A percentile compares a stretch with the other conserved stretches of the same genome.
phyloP scores from a whole-genome alignment of 2,888 invertebrate genomes.

The Leptarthrus brevirostris region DNA sequence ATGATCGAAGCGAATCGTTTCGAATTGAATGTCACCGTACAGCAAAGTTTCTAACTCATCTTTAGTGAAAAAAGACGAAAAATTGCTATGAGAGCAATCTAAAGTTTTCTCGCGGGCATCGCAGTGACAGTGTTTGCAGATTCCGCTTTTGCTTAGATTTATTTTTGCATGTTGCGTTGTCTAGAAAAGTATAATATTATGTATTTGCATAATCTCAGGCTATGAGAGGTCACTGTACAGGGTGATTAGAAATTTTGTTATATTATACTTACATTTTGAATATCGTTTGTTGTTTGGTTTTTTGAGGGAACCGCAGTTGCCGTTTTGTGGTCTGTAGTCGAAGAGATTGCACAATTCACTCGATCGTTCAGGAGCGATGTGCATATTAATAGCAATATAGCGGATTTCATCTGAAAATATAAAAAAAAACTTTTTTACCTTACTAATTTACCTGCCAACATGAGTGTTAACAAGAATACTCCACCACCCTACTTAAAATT shows the following conservation, averaged over 20 bases:
- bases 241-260: background rate
- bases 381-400: background rate
- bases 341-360: background rate
- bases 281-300: background rate
- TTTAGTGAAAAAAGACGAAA: constrained; percentile 69
- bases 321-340: background rate
- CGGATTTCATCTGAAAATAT: constrained; percentile 19
- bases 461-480: too few relatives aligned
- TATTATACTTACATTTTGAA: too few relatives aligned
- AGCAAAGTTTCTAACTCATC: constrained; percentile 69
- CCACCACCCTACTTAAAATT: too few relatives aligned
- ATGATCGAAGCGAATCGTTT: constrained; percentile 61
- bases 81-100: constrained; percentile 70
- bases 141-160: constrained; percentile 59
- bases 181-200: constrained; percentile 44
- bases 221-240: background rate
- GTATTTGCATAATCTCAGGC: constrained; percentile 7
- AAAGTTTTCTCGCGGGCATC: constrained; percentile 66
- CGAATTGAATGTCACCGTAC: constrained; percentile 60
- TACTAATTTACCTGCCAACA: too few relatives aligned
- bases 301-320: too few relatives aligned
- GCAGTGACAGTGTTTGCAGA: constrained; percentile 72
- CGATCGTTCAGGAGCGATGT: background rate
- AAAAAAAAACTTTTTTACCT: too few relatives aligned
- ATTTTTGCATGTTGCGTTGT: constrained; percentile 56